Percentiles rank a stretch among this genome's conserved stretches.
phyloP scores from a whole-genome alignment of 37 sponge, comb jelly and placozoan genomes.

The Oscarella lobularis region DNA sequence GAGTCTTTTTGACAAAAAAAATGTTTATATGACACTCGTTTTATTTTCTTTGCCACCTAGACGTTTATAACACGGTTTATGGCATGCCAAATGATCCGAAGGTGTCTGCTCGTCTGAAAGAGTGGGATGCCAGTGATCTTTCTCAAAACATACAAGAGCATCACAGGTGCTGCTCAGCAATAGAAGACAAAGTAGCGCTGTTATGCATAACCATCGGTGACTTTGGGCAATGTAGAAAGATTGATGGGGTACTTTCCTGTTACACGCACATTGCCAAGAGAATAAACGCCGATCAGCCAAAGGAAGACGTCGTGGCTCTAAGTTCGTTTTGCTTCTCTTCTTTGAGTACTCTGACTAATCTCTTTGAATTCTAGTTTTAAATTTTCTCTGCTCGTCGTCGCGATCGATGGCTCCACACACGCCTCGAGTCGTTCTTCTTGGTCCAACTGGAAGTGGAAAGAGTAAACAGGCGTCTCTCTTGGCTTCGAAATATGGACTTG shows the following conservation, averaged over 20 bases:
- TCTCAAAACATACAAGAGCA: conserved; percentile 16
- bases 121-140: conserved; percentile 33
- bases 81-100: conserved; percentile 42
- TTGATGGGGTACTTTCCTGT: background rate
- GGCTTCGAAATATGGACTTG: conserved; percentile 59
- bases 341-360: too few species aligned
- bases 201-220: background rate
- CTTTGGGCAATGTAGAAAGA: background rate
- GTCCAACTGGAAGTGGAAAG: conserved; percentile 86
- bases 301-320: conserved; percentile 50
- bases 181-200: too few species aligned
- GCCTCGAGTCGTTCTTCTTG: conserved; percentile 76
- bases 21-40: too few species aligned
- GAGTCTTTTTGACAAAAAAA: too few species aligned
- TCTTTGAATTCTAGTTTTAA: conserved; percentile 9
- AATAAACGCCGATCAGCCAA: conserved; percentile 78
- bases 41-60: too few species aligned
- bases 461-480: conserved; percentile 61
- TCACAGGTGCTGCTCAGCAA: background rate
- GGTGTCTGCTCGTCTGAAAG: conserved; percentile 45
- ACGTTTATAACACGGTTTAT: conserved; percentile 82
- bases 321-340: conserved; percentile 44
- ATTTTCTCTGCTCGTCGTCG: conserved; percentile 31
- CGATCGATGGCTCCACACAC: conserved; percentile 58
- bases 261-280: background rate